Conservation (phyloP, 2,113 vertebrate genomes). For the Peromyscus polionotus region DNA sequence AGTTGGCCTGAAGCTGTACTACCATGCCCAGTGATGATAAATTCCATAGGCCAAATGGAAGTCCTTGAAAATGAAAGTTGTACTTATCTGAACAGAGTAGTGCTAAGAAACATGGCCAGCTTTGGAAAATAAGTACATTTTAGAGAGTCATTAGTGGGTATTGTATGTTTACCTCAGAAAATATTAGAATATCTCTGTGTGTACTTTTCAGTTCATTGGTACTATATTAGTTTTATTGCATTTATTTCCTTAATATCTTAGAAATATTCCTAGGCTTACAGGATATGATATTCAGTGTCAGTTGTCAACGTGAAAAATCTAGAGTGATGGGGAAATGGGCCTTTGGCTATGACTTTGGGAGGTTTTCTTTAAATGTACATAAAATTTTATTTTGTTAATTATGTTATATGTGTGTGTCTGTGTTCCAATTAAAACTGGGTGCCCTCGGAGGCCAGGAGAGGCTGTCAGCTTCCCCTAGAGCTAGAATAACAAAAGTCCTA, state of each 20-base stretch:
- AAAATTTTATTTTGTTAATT: background rate
- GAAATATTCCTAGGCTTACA: constrained; percentile 7
- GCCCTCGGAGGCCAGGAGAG: background rate
- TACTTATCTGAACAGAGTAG: constrained; percentile 1
- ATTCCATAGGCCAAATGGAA: constrained; percentile 20
- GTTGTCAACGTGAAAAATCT: background rate
- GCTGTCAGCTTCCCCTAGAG: background rate
- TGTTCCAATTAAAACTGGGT: background rate
- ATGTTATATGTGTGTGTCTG: background rate
- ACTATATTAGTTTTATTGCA: background rate
- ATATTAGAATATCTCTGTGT: background rate
- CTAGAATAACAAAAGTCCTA: background rate
- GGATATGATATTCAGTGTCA: background rate
- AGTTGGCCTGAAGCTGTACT: constrained; percentile 59
- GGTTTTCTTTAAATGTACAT: background rate
- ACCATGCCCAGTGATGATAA: constrained; percentile 61
- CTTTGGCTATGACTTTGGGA: background rate
- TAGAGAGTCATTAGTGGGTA: constrained; percentile 30
- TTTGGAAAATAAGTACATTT: constrained; percentile 28
- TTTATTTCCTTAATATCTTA: constrained; percentile 60
- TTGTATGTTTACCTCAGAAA: background rate
- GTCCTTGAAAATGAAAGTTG: constrained; percentile 57
- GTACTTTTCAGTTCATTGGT: background rate
- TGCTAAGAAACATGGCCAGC: background rate
- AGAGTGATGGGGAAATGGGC: background rate